These are phyloP conservation scores for Gambusia yucatana DNA, from an alignment of 2,797 vertebrate genomes.

Conservation along the genomic window DNA sequence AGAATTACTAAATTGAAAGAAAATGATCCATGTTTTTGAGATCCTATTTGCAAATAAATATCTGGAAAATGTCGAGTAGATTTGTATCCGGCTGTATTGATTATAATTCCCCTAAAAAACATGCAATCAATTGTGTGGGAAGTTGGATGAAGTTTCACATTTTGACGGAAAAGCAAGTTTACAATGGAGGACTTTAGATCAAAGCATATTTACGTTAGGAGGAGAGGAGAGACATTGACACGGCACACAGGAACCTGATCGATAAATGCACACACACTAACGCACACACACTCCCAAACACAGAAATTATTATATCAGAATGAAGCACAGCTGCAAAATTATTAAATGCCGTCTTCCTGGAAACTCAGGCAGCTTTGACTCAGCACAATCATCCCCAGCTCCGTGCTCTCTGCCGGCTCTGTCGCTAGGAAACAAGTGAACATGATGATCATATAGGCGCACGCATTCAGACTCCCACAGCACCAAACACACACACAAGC, in stretches of 20 bases:
- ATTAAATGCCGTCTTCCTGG: conserved; percentile 31
- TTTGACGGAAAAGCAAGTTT: neutral
- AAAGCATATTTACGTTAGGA: no score
- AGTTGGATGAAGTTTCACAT: neutral
- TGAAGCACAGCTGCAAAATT: conserved; percentile 11
- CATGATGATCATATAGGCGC: conserved; percentile 18
- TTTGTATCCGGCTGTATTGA: neutral
- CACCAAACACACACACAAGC: conserved; percentile 58
- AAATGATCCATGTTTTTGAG: neutral
- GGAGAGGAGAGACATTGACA: neutral
- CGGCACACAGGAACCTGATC: neutral
- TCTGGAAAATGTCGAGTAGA: neutral
- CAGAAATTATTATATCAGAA: conserved; percentile 2
- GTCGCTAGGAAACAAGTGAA: conserved; percentile 53
- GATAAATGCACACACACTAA: no score
- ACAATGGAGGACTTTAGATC: neutral
- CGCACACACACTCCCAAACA: neutral
- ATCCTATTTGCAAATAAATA: neutral
- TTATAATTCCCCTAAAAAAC: neutral
- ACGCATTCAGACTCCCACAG: conserved; percentile 11
- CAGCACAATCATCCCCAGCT: conserved; percentile 69
- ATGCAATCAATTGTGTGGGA: neutral
- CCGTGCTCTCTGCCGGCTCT: conserved; percentile 23
- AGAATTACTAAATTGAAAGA: neutral
- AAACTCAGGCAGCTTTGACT: conserved; percentile 69